phyloP scores from a whole-genome alignment of 2,888 invertebrate species.

The Erpobdella octoculata region DNA sequence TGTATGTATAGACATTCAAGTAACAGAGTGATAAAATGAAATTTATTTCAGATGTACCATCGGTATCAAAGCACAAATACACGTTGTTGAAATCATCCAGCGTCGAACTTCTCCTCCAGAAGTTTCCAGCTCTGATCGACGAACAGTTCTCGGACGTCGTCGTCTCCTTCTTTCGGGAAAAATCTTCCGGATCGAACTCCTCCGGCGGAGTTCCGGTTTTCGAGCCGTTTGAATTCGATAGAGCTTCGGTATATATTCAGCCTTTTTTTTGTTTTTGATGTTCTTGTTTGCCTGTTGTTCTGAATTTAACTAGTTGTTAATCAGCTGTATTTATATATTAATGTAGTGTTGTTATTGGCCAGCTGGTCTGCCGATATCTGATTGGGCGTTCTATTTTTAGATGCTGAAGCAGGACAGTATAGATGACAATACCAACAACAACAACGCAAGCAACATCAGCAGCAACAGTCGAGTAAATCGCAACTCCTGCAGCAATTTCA shows the following conservation, averaged over 20 bases:
- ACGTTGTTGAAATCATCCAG: conserved; percentile 48
- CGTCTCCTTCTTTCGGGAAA: conserved; percentile 28
- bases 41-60: conserved; percentile 23
- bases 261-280: neutral
- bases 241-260: neutral
- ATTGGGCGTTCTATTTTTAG: no score
- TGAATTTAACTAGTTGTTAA: neutral
- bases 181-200: neutral
- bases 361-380: no score
- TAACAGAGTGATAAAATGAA: no score
- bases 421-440: neutral
- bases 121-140: conserved; percentile 56
- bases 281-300: neutral
- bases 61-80: conserved; percentile 30
- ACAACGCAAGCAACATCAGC: neutral
- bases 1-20: no score
- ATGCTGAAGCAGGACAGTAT: conserved; percentile 5
- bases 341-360: no score
- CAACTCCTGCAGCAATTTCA: conserved; percentile 49
- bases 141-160: conserved; percentile 40
- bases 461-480: neutral
- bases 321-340: neutral
- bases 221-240: conserved; percentile 27
- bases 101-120: conserved; percentile 52
- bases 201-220: conserved; percentile 23